These are phyloP conservation scores for Hyperoplus immaculatus DNA, from an alignment of 2,797 vertebrate species.

Conservation along the genomic window DNA sequence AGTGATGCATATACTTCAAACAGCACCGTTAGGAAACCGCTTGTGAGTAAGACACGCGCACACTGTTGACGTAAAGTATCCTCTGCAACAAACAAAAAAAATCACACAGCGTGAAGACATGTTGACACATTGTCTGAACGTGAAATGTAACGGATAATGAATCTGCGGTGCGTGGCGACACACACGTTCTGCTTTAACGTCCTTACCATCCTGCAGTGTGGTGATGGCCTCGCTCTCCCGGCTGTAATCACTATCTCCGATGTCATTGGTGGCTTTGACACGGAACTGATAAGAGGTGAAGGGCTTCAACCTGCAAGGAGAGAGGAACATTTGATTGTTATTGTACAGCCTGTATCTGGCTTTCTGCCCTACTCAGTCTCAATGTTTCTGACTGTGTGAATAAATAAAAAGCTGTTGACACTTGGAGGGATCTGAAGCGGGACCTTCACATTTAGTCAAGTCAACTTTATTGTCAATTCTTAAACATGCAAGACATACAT, in stretches of 20 bases:
- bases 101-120: constrained; percentile 26
- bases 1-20: constrained; percentile 52
- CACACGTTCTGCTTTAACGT: too few species aligned
- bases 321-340: background rate
- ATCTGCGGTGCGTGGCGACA: constrained; percentile 77
- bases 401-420: background rate
- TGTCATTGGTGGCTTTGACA: constrained; percentile 96
- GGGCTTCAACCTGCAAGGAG: constrained; percentile 90
- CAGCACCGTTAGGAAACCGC: constrained; percentile 39
- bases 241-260: constrained; percentile 98
- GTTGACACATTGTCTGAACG: background rate
- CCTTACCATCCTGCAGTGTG: constrained; percentile 95
- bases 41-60: constrained; percentile 47
- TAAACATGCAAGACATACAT: too few species aligned
- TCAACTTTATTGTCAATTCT: too few species aligned
- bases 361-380: background rate
- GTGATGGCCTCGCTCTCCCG: constrained; percentile 96
- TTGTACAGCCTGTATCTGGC: background rate
- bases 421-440: background rate
- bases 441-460: constrained; percentile 74
- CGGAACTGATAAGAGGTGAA: constrained; percentile 99
- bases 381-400: background rate
- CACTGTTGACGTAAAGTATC: constrained; percentile 47
- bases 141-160: constrained; percentile 57
- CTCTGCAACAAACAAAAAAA: constrained; percentile 42